Evolutionary conservation across 2,113 vertebrate species (phyloP).

Genomic region (Esox niger): DNA sequence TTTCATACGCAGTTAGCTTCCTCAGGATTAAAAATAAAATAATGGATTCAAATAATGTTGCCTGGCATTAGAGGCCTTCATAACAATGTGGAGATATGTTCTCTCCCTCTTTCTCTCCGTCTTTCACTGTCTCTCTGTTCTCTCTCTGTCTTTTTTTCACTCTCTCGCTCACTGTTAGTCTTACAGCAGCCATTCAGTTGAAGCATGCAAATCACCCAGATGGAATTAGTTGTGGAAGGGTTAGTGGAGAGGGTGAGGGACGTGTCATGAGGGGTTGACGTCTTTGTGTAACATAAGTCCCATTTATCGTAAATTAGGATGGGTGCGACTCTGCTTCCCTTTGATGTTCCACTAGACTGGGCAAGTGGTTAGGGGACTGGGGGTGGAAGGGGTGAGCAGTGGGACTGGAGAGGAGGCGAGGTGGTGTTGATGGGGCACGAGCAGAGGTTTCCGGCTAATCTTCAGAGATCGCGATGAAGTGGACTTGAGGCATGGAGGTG

Average conservation of each 20-base stretch:
- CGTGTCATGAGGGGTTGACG: constrained; percentile 57
- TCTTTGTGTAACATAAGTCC: constrained; percentile 70
- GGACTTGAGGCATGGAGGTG: constrained; percentile 39
- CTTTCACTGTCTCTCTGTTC: constrained; percentile 8
- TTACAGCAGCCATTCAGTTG: constrained; percentile 51
- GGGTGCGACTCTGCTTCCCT: constrained; percentile 51
- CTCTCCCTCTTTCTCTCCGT: constrained; percentile 31
- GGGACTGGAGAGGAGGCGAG: not conserved
- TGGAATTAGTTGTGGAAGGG: constrained; percentile 59
- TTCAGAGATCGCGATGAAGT: constrained; percentile 62
- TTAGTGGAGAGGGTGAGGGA: constrained; percentile 47
- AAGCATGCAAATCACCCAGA: constrained; percentile 66
- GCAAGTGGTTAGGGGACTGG: constrained; percentile 24
- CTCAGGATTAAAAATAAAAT: constrained; percentile 64
- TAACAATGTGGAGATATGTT: constrained; percentile 45
- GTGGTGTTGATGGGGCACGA: constrained; percentile 45
- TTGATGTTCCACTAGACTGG: constrained; percentile 68
- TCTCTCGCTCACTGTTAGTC: constrained; percentile 39
- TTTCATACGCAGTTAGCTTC: constrained; percentile 19
- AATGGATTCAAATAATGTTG: constrained; percentile 49
- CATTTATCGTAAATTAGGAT: constrained; percentile 73
- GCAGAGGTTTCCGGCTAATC: constrained; percentile 62
- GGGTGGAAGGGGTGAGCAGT: not conserved
- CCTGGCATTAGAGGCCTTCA: constrained; percentile 55
- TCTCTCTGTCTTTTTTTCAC: not conserved